Base-by-base conservation (phyloP, 2,113 vertebrate species). In the Gadus macrocephalus region DNA sequence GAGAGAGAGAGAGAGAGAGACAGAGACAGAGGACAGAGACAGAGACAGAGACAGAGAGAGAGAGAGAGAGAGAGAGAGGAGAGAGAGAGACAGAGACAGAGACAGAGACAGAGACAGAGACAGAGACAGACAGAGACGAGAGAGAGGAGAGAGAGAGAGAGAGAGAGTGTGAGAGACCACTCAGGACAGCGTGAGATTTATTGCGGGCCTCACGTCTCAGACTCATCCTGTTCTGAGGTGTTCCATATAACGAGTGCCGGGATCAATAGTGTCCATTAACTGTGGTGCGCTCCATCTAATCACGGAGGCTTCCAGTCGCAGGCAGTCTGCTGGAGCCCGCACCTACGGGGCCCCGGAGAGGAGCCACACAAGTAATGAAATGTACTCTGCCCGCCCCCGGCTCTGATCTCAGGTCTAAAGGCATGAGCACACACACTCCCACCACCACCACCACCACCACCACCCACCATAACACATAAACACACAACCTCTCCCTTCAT, bases 241-340 rank as follows among this genome's bases (percentile, higher is more conserved):
- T 82, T 81, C 67, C 67, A 86, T 83, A 85, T 85, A 88, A 90
- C 88, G 86, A 82, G 80, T 79, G 87, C 82, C 86, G 84, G 83
- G 87, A 90, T 89, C 90, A 90, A 91, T 90, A 89, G 83, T 82
- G 75, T 88, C 87, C 85, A 88, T 88, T 87, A 82, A 75, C 84
- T 68, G 77, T 79, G 83, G 82, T 84, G 83, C 83, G 78, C 83
- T 81, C 83, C 83, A 76, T 85, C 87, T 87, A 82, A 90, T 91
- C 89, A 87, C 83, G 74, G 76, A 80, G 80, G 53, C 72, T 78
- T 75, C 72, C 60, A 80, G 76, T 69, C 78, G 78, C 81, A 68
- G 72, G 76, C 71, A 72, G 84, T 31, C 81, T 70, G 83, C 83
- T 75, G 78, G 38, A 71, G 86, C 85, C 76, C 75, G 79, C 84